A percentile compares a stretch with the other conserved stretches of the same genome.
phyloP scores from a whole-genome alignment of 2,113 vertebrate species.

The Paracanthobrama guichenoti region DNA sequence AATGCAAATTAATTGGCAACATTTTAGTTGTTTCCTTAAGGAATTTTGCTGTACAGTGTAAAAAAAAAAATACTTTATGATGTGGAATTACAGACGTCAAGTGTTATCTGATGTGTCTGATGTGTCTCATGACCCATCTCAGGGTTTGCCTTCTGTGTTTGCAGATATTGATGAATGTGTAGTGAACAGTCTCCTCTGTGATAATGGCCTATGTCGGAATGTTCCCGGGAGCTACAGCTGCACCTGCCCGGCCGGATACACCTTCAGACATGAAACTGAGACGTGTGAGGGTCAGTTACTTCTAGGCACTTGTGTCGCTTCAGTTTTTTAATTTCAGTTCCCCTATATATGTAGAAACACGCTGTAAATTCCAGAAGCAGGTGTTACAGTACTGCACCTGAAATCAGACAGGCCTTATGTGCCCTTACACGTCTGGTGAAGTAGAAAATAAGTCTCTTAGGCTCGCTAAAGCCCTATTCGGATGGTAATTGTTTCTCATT shows the following conservation, averaged over 20 bases:
- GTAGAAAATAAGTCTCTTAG: no score
- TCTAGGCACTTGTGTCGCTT: not conserved
- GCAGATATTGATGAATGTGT: slow-evolving; percentile 79
- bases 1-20: not conserved
- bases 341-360: not conserved
- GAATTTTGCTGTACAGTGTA: not conserved
- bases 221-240: slow-evolving; percentile 78
- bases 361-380: not conserved
- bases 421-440: not conserved
- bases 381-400: not conserved
- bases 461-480: no score
- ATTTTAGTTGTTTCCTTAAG: not conserved
- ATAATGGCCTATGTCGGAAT: slow-evolving; percentile 77
- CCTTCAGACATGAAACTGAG: slow-evolving; percentile 73
- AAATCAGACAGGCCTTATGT: not conserved
- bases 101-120: not conserved
- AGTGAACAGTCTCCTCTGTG: slow-evolving; percentile 75
- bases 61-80: not conserved
- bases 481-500: no score
- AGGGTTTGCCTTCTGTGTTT: slow-evolving; percentile 28
- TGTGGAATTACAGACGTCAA: not conserved
- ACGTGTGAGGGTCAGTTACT: slow-evolving; percentile 77
- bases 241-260: slow-evolving; percentile 75
- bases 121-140: not conserved
- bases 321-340: not conserved